A percentile compares a stretch with the other conserved stretches of the same genome.
Evolutionary conservation across 2,888 invertebrate genomes (phyloP).

Genomic region (Anarsia innoxiella): DNA sequence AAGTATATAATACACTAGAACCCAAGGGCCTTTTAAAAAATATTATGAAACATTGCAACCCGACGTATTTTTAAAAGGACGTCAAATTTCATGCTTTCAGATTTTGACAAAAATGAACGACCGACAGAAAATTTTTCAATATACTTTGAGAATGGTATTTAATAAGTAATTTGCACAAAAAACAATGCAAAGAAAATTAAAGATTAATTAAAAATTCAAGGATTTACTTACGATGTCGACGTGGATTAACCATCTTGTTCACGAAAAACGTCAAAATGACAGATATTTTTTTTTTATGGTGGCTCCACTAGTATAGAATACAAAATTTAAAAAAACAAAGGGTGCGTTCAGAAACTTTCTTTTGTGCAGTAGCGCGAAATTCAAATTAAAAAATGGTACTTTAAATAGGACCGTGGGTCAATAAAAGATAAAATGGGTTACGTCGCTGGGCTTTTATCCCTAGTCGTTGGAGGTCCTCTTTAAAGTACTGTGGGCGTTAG

Average conservation of each 20-base stretch:
- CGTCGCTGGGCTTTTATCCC: neutral
- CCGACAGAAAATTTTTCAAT: neutral
- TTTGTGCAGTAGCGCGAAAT: neutral
- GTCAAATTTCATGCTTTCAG: neutral
- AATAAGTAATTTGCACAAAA: neutral
- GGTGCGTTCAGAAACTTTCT: neutral
- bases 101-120: neutral
- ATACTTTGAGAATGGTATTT: neutral
- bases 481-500: neutral
- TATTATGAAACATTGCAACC: neutral
- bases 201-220: constrained; percentile 26
- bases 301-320: constrained; percentile 1
- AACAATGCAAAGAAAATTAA: neutral
- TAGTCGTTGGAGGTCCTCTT: neutral
- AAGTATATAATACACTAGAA: neutral
- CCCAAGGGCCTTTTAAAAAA: neutral
- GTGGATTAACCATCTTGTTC: constrained; percentile 2
- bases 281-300: constrained; percentile 8
- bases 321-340: neutral
- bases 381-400: neutral
- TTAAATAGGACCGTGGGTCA: neutral
- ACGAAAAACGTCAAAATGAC: constrained; percentile 1
- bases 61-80: neutral
- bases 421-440: neutral
- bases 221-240: constrained; percentile 8